Conservation (phyloP, 1,140 invertebrate genomes). For the Neoseiulus cucumeris region DNA sequence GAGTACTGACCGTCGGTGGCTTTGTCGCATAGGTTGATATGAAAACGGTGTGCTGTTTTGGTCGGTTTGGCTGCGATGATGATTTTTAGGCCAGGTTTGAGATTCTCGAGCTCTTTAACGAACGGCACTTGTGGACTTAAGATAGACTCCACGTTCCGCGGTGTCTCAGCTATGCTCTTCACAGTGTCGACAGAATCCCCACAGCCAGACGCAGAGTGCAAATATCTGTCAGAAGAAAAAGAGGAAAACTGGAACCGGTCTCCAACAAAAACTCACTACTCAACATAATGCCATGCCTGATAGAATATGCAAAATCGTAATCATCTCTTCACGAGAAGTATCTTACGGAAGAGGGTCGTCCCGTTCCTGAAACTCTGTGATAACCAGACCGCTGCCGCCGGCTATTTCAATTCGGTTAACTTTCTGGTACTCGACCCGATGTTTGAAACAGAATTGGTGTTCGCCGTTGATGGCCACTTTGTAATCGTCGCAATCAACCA, state of each 20-base stretch:
- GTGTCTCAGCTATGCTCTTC: not conserved
- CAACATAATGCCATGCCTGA: too few species aligned
- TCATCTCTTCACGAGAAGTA: too few species aligned
- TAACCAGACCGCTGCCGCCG: not conserved
- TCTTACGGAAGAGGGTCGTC: slow-evolving; percentile 6
- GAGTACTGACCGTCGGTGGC: not conserved
- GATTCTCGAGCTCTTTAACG: slow-evolving; percentile 8
- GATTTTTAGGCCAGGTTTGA: slow-evolving; percentile 1
- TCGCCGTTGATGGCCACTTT: not conserved
- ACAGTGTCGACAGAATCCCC: not conserved
- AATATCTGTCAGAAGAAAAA: not conserved
- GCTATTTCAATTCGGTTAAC: not conserved
- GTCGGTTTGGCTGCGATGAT: not conserved
- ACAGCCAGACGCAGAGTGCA: not conserved
- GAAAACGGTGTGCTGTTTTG: slow-evolving; percentile 3
- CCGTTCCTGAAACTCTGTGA: not conserved
- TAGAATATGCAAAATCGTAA: too few species aligned
- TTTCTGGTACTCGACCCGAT: not conserved
- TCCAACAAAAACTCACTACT: not conserved
- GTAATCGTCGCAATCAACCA: slow-evolving; percentile 1
- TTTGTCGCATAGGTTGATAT: slow-evolving; percentile 6
- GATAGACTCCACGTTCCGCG: not conserved
- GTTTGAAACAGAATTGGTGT: slow-evolving; percentile 3
- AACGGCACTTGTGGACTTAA: not conserved
- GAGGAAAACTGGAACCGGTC: not conserved